Base-by-base conservation (phyloP, 2,888 invertebrate genomes). In the Germaria angustata region DNA sequence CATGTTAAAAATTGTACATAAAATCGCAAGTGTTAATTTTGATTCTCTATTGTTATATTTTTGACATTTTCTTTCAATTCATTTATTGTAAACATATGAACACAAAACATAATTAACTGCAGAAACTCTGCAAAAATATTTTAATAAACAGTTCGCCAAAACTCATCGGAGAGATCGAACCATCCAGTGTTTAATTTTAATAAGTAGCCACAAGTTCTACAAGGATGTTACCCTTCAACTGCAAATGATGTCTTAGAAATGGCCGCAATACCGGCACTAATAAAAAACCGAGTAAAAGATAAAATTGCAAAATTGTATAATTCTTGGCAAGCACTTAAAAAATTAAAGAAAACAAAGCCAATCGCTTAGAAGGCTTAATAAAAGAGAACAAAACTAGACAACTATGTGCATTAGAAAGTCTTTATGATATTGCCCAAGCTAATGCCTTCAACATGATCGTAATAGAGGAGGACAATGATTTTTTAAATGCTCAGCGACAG, bases 231-330 rank as follows among this genome's bases (percentile, higher is more conserved):
- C 39, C 2, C 59, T 39, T 59, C 59, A 41, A 39, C 59, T 59
- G 41, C 39, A 59, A 59, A 22, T 36, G 39, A 41, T 41, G 39
- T 39, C n/a, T 41, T 59, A 24, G 39, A 59, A 59, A 59, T 59
- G 59, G 59, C 59, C 59, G 59, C 59, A 59, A 41, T 59, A 41
- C 41, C 22, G 7, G 41, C 59, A 22, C 59, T 39, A 59, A 22
- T 39, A 55, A 55, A 34, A 17, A 55, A 15, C 7, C 32, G 17
- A 41, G 34, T 55, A 55, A 34, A 34, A 55, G 34, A 55, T 55
- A 55, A 55, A 55, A 34, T 34, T 34, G 55, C 15, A 34, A 17
- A 2, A 34, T 11, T 55, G 34, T 55, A 15, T 55, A 7, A 34
- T 55, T 55, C 55, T 55, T 32, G 15, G 55, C 55, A 55, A 17